Percentiles rank a stretch among this genome's conserved stretches.
phyloP scores from a whole-genome alignment of 1,140 invertebrate genomes.

The Neotoxoptera formosana region DNA sequence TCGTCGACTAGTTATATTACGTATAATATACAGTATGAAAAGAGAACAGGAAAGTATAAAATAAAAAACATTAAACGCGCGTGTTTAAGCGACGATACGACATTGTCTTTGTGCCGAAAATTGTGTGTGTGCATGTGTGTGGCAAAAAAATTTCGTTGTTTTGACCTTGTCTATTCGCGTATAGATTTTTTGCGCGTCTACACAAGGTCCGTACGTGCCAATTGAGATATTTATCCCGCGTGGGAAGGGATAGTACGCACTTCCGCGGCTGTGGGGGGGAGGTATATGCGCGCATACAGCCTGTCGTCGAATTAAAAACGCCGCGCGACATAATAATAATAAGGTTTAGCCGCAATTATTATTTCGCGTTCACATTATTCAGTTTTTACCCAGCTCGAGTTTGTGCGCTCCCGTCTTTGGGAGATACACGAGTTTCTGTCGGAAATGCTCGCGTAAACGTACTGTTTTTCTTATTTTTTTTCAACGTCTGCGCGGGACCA shows the following conservation, averaged over 20 bases:
- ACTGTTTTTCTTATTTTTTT: not conserved
- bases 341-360: not conserved
- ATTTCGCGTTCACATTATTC: not conserved
- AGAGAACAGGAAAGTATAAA: not conserved
- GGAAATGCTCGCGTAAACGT: not conserved
- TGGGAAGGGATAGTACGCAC: not conserved
- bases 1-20: not conserved
- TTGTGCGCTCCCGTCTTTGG: not conserved
- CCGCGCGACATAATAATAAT: not conserved
- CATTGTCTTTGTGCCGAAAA: conserved; percentile 20
- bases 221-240: not conserved
- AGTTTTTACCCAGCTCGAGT: not conserved
- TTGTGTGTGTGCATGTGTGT: not conserved
- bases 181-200: not conserved
- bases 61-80: no score
- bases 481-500: no score
- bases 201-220: not conserved
- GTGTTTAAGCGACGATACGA: not conserved
- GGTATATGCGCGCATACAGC: not conserved
- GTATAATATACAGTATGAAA: not conserved
- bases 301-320: not conserved
- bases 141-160: conserved; percentile 21
- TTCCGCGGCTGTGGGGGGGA: not conserved
- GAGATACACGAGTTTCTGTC: not conserved
- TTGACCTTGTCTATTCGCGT: conserved; percentile 31